Base-by-base conservation (phyloP, 23 tunicate species). In the Pegea sp. region DNA sequence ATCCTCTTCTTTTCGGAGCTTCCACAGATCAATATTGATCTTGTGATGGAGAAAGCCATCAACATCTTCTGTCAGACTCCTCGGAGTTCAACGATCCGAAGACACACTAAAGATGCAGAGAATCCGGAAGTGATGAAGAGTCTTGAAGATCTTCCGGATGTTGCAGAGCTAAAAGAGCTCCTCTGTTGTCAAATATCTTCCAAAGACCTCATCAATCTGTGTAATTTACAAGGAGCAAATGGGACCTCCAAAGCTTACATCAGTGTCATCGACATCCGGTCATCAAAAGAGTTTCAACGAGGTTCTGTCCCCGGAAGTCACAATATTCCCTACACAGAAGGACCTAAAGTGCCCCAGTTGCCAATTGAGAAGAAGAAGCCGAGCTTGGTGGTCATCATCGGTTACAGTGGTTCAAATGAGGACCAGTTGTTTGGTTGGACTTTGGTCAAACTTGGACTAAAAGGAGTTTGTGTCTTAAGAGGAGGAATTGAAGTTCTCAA, bases 1-100 rank as follows among this genome's bases (percentile, higher is more conserved):
- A 89, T 89, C 46, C 61, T 89, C 16, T 53, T 77, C 31, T 89
- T 89, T 66, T 89, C 98, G 5, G 96, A 76, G 42, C 55, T 87
- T 11, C 88, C 96, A 30, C 86, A 89, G 48, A 66, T 77, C 27
- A 67, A 89, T 62, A 76, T 89, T 27, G 90, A 77, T 53, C 70
- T 34, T 24, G 75, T 89, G 20, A 77, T 89, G 8, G 65, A 70
- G 58, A 76, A 58, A 44, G 70, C 90, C 16, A 77, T 76, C 19
- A 65, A 70, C 16, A 58, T 89, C 24, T 77, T 76, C 60, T 77
- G 98, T 33, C 79, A 75, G 5, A 76, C 98, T 3, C 98, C 98
- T 18, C 71, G 63, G 57, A 76, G 90, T 54, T 65, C 90, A 22
- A 66, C 90, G 31, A 71, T 55, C 53, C 60, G 98, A 24, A 61